Base-by-base conservation (phyloP, 2,113 vertebrate genomes). In the Ciconia boyciana region DNA sequence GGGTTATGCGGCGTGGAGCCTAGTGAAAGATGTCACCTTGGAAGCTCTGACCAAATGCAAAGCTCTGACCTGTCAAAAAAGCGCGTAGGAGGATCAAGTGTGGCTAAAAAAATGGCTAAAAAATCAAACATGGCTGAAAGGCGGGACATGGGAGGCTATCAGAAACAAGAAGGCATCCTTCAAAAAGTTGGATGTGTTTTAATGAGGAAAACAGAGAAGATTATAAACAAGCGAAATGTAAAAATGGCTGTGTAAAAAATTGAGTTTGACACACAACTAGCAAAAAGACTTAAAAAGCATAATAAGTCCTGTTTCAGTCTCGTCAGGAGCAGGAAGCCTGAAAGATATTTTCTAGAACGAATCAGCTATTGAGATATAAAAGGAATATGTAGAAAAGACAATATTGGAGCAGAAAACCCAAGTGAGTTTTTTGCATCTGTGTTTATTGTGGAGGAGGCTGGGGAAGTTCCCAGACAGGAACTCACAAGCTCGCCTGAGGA, bases 401-500 rank as follows among this genome's bases (percentile, higher is more conserved):
- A 44, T 66, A 75, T 3, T 41, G 24, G 77, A 57, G 51, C 69
- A 94, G 81, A 87, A 89, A 91, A 70, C 55, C 69, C 32, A 54
- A 60, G 61, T 22, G 60, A 81, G n/a, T 76, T 82, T 84, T 87
- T 75, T 60, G 61, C 75, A 39, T 48, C 62, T 76, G 79, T 5
- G n/a, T 76, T 90, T 66, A 49, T 44, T 62, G 64, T 62, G 74
- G 46, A 92, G 74, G 64, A 87, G 87, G 84, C 72, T 87, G 77
- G 55, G 80, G 76, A 78, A 78, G 89, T 66, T 95, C 87, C 83
- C 77, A 77, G 93, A 43, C 60, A 89, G 95, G 93, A 90, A 86
- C 76, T 94, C 66, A 55, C 1, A 18, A 60, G 58, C 44, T 83
- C 0, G 11, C 78, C 89, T 43, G 87, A 89, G 95, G 92, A 87